Percentiles rank a stretch among this genome's conserved stretches.
These are phyloP conservation scores for Epinephelus fuscoguttatus DNA, from an alignment of 2,113 vertebrate species.

Conservation along the genomic window DNA sequence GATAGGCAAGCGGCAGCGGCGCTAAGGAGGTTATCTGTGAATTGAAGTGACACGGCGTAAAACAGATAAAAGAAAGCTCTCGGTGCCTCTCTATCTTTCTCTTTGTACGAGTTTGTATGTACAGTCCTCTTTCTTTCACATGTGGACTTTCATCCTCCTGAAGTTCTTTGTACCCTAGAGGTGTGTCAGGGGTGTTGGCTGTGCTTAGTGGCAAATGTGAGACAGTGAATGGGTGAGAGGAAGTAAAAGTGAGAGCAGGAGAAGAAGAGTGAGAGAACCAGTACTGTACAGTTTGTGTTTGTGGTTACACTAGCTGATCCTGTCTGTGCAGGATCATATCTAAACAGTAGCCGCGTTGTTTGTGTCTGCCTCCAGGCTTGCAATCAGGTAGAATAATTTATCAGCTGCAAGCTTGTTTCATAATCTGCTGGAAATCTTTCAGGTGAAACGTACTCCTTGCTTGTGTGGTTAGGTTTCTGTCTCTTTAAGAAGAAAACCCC, in stretches of 20 bases:
- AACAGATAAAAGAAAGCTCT: conserved; percentile 45
- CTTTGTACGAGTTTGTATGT: conserved; percentile 6
- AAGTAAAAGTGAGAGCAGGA: conserved; percentile 18
- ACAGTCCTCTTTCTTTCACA: conserved; percentile 10
- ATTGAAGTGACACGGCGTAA: conserved; percentile 51
- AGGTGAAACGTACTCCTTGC: conserved; percentile 14
- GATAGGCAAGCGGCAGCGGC: conserved; percentile 40
- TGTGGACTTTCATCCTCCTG: conserved; percentile 1
- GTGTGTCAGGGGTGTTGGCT: conserved; percentile 31
- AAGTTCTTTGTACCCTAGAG: conserved; percentile 39
- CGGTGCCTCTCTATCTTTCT: conserved; percentile 9
- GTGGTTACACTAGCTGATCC: conserved; percentile 53
- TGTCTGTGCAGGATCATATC: conserved; percentile 41
- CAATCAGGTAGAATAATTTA: conserved; percentile 50
- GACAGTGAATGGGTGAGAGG: conserved; percentile 22
- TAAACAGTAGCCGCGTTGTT: conserved; percentile 44
- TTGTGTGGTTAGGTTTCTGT: conserved; percentile 1
- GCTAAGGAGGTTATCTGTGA: conserved; percentile 62
- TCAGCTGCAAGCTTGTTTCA: conserved; percentile 38
- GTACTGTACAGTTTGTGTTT: conserved; percentile 36
- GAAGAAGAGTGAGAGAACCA: conserved; percentile 9
- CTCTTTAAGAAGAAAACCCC: conserved; percentile 13
- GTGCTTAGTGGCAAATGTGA: conserved; percentile 2
- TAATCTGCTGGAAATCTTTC: conserved; percentile 39
- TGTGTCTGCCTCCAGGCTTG: conserved; percentile 40